Percentiles rank a stretch among this genome's conserved stretches.
Evolutionary conservation across 2,797 vertebrate species (phyloP).

Genomic region (Philypnodon macrostomus): DNA sequence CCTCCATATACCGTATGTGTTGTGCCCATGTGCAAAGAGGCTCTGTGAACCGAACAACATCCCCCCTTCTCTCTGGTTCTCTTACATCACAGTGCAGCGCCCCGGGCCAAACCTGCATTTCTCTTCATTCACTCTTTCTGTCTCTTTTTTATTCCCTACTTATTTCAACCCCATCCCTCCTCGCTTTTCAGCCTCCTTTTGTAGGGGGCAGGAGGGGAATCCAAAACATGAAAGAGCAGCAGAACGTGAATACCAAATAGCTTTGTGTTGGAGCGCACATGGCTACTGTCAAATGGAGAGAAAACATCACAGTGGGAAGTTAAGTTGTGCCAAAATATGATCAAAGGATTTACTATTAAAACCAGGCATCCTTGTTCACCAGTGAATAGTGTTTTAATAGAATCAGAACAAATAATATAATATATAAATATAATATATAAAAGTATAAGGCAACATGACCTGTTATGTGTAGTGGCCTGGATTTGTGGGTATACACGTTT

Average conservation of each 20-base stretch:
- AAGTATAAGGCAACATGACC: not conserved
- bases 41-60: slow-evolving; percentile 61
- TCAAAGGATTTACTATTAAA: not conserved
- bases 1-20: slow-evolving; percentile 50
- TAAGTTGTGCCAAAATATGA: slow-evolving; percentile 17
- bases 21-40: slow-evolving; percentile 69
- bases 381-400: not conserved
- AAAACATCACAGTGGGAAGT: slow-evolving; percentile 23
- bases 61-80: slow-evolving; percentile 50
- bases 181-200: slow-evolving; percentile 60
- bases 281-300: slow-evolving; percentile 15
- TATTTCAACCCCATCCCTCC: slow-evolving; percentile 41
- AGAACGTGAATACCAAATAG: slow-evolving; percentile 42
- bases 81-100: slow-evolving; percentile 79
- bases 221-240: slow-evolving; percentile 50
- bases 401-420: not conserved
- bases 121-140: slow-evolving; percentile 60
- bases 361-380: too few species aligned
- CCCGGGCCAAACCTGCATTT: slow-evolving; percentile 77
- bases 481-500: too few species aligned
- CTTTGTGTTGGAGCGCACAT: slow-evolving; percentile 35
- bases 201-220: slow-evolving; percentile 25
- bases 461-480: too few species aligned
- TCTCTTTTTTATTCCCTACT: slow-evolving; percentile 31
- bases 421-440: too few species aligned